Conservation (phyloP, 2,113 vertebrate genomes). For the Hylia prasina region DNA sequence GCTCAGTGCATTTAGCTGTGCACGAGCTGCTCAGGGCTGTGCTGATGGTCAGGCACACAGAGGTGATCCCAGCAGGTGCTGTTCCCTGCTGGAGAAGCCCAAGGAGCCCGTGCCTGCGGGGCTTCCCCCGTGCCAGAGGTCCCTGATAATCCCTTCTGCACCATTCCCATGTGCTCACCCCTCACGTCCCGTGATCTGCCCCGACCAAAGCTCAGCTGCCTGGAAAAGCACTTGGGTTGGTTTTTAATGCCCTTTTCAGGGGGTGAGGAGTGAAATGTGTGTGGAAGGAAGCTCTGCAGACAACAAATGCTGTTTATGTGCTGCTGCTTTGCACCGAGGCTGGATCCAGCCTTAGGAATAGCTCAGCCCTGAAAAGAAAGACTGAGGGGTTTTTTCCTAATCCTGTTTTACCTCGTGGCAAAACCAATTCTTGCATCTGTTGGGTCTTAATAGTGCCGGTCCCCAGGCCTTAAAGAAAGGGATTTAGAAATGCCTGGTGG, state of each 20-base stretch:
- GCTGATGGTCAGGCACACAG: neutral
- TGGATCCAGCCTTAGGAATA: neutral
- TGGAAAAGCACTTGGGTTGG: neutral
- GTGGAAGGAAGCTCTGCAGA: neutral
- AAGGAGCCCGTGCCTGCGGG: neutral
- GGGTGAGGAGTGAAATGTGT: neutral
- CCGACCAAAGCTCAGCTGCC: neutral
- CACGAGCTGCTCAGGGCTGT: neutral
- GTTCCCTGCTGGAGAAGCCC: neutral
- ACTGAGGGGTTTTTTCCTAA: neutral
- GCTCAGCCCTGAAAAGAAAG: neutral
- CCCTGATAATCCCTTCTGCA: neutral
- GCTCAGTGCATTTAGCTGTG: neutral
- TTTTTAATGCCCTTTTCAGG: neutral
- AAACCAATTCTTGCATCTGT: neutral
- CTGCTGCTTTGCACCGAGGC: neutral
- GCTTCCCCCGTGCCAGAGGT: accelerated
- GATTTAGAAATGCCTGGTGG: neutral
- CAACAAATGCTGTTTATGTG: neutral
- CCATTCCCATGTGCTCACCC: accelerated
- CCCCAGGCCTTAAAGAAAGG: neutral
- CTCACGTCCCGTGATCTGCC: neutral
- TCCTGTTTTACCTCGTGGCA: neutral
- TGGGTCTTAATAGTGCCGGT: neutral
- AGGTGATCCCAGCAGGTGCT: accelerated